Base-by-base conservation (phyloP, 2,797 vertebrate species). In the Schizopygopsis pylzovi region DNA sequence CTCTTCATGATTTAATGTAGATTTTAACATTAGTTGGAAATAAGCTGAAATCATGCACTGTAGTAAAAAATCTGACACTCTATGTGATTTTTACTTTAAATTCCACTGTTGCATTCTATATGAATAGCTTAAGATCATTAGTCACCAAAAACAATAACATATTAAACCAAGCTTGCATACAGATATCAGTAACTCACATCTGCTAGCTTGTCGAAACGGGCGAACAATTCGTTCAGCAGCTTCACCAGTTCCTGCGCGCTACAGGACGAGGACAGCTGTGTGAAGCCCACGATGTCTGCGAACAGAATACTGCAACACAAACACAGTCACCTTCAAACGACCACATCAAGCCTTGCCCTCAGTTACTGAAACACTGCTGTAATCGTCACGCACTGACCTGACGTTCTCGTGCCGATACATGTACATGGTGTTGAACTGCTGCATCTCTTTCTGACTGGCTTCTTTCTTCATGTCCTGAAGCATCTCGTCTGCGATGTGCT, bases 381-480 rank as follows among this genome's bases (percentile, higher is more conserved):
- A 2, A 63, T 28, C 4, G n/a, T 28, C 5, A 54, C 16, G 39
- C 12, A 68, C 65, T 78, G 92, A 99, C 98, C 98, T 99, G 95
- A 99, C 98, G 0, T 98, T 98, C 92, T 99, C 98, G 0, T 98
- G 98, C 0, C 98, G 96, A 90, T 99, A 97, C 98, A 99, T 99
- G 93, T 99, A 99, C 98, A 99, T 99, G 90, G 98, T 99, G 94
- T 97, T 99, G 91, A 99, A 99, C 94, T 99, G 98, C 92, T 96
- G 95, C 95, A 97, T 96, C 93, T 98, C 98, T 88, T 98, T 99
- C 93, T 98, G 97, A 89, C 96, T 97, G 25, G 97, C 95, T 47
- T 98, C 97, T 87, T 98, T 98, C 95, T 98, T 99, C 98, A 99
- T 98, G 92, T 98, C 98, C 92, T 97, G 97, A 4, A 99, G 92